A percentile compares a stretch with the other conserved stretches of the same genome.
phyloP scores from a whole-genome alignment of 37 sponge, comb jelly and placozoan genomes.

The Spongilla lacustris region DNA sequence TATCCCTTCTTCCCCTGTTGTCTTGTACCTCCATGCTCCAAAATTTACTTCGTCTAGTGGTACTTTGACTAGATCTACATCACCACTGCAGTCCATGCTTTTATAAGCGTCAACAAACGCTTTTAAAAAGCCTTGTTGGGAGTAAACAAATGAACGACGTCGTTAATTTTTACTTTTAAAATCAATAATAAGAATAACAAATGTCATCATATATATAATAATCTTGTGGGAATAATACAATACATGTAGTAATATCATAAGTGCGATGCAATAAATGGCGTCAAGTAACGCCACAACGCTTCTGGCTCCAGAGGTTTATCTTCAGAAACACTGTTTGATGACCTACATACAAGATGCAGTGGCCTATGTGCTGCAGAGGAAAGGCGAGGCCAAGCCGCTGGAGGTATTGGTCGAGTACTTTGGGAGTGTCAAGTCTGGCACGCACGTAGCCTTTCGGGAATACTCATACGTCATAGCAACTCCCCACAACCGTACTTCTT shows the following conservation, averaged over 20 bases:
- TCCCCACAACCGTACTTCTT: slow-evolving; percentile 81
- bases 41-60: slow-evolving; percentile 49
- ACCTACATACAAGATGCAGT: slow-evolving; percentile 76
- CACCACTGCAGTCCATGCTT: neutral
- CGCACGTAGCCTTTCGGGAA: slow-evolving; percentile 75
- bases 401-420: slow-evolving; percentile 79
- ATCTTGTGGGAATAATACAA: no score
- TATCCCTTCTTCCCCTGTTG: slow-evolving; percentile 21
- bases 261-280: neutral
- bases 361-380: slow-evolving; percentile 34
- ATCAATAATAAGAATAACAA: no score
- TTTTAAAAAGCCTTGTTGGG: no score
- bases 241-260: neutral
- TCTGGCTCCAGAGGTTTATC: slow-evolving; percentile 53
- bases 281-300: neutral
- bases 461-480: slow-evolving; percentile 71
- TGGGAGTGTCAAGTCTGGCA: slow-evolving; percentile 55
- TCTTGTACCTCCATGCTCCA: slow-evolving; percentile 33
- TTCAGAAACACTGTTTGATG: slow-evolving; percentile 74
- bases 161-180: no score
- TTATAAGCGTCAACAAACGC: no score
- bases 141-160: no score
- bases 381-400: slow-evolving; percentile 65
- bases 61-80: slow-evolving; percentile 29
- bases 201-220: no score